Conservation (phyloP, 1,140 invertebrate species). For the Caenorhabditis inopinata region DNA sequence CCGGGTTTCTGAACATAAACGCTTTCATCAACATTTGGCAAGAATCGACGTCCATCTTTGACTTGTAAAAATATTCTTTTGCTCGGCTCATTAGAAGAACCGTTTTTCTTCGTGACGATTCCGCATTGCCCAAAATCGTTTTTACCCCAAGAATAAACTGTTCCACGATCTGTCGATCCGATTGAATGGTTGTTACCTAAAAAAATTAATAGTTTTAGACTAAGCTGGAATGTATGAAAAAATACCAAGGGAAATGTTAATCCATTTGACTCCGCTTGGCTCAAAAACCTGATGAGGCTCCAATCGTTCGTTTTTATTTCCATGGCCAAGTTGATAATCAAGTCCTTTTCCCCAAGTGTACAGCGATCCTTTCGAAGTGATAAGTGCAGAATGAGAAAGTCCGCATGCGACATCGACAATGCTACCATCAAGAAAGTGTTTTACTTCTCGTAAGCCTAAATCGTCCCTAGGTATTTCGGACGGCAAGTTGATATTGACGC, state of each 20-base stretch:
- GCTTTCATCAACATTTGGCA: slow-evolving; percentile 17
- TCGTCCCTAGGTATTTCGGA: slow-evolving; percentile 39
- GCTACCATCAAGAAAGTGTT: slow-evolving; percentile 32
- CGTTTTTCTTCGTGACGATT: slow-evolving; percentile 20
- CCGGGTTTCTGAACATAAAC: neutral
- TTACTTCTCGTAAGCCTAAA: slow-evolving; percentile 25
- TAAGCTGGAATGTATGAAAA: neutral
- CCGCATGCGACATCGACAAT: slow-evolving; percentile 25
- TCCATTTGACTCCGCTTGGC: slow-evolving; percentile 31
- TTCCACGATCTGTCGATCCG: slow-evolving; percentile 20
- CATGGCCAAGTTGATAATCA: slow-evolving; percentile 46
- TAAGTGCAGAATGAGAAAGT: slow-evolving; percentile 37
- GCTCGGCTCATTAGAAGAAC: neutral
- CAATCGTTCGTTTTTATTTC: slow-evolving; percentile 33
- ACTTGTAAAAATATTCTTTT: slow-evolving; percentile 39
- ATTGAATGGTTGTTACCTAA: slow-evolving; percentile 41
- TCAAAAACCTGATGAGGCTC: slow-evolving; percentile 41
- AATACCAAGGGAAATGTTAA: slow-evolving; percentile 18
- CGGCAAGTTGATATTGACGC: slow-evolving; percentile 23
- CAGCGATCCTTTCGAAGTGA: slow-evolving; percentile 37
- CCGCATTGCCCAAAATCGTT: slow-evolving; percentile 42
- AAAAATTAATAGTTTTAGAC: neutral
- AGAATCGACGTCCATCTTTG: neutral
- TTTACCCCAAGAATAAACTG: slow-evolving; percentile 37
- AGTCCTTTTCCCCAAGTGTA: slow-evolving; percentile 49